Evolutionary conservation across 30 jellyfish, hydroid and myxozoan species (phyloP), one percentile per base, ranked within the genome.

Genomic region (Turritopsis rubra): DNA sequence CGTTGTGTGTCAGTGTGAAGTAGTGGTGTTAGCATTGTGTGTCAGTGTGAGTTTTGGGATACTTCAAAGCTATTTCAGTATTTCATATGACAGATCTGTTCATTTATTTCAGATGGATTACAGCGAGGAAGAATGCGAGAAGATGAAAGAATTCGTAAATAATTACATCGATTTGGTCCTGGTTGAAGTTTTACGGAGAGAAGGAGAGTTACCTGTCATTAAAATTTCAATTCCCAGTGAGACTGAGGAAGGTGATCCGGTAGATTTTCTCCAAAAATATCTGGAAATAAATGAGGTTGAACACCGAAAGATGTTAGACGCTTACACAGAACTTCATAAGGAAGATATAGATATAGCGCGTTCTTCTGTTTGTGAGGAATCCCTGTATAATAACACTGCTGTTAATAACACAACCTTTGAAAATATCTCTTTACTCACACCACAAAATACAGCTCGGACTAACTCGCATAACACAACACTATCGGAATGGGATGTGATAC

Each of bases 61-160:
- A n/a, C n/a, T n/a, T n/a, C n/a, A n/a, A n/a, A n/a, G n/a, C n/a
- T n/a, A n/a, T n/a, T n/a, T n/a, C n/a, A n/a, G n/a, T n/a, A n/a
- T n/a, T n/a, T n/a, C n/a, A n/a, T n/a, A n/a, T n/a, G n/a, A n/a
- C n/a, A n/a, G n/a, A n/a, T n/a, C n/a, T n/a, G n/a, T n/a, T n/a
- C n/a, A n/a, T 23, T 68, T 68, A 19, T 68, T 23, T 68, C 30
- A n/a, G 8, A n/a, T 68, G 9, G 28, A 68, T 23, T 68, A 7
- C 8, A 68, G 17, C 77, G 77, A 68, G 9, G 77, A 68, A 22
- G 31, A 68, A 68, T 27, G 30, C 0, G 30, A 23, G 30, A 68
- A 68, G 77, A 68, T 68, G 28, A 68, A n/a, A 19, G 77, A 68
- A 68, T 68, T 68, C 77, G 77, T 68, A 0, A 68, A 23, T 9